Base-by-base conservation (phyloP, 1,140 invertebrate genomes). In the Aphaenogaster floridana region DNA sequence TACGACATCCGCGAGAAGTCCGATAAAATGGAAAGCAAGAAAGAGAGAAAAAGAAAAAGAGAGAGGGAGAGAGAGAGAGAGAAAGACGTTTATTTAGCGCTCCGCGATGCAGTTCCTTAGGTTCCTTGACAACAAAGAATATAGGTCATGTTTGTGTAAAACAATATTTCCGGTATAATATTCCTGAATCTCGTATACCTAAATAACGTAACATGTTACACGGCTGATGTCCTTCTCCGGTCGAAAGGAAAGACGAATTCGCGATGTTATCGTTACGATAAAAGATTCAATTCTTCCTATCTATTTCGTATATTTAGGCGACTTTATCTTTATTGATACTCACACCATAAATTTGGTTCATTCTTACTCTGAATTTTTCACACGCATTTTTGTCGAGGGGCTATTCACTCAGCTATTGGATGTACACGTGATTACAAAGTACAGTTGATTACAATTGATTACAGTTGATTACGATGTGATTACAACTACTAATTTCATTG, bases 1-100 rank as follows among this genome's bases (percentile, higher is more conserved):
- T 17, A 78, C 74, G 71, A 86, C 83, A 77, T 77, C 83, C 83
- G 63, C 83, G 83, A 79, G 83, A 45, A 78, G 83, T 57, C 50
- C 83, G 54, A 86, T 71, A 86, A 83, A 87, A 71, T 71, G 66
- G 54, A 59, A 63, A 71, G 66, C 39, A 59, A 68, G 71, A 77
- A 11, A 84, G 21, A 61, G 85, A 86, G 34, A 54, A 21, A 17
- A 59, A 54, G 17, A 81, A n/a, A 77, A 54, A 72, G 21, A 45
- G 17, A n/a, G 69, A 63, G 21, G 57, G 36, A 78, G 72, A 86
- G 28, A 42, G 36, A 28, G 28, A 80, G 13, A 83, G 8, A 66
- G 76, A 66, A 13, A n/a, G 45, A 39, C 52, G 54, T 66, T 79
- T 86, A 79, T 86, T 79, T 86, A 81, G 64, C 77, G 45, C 21